Conservation (phyloP, 2,113 vertebrate species). For the Ptychochromis oligacanthus region DNA sequence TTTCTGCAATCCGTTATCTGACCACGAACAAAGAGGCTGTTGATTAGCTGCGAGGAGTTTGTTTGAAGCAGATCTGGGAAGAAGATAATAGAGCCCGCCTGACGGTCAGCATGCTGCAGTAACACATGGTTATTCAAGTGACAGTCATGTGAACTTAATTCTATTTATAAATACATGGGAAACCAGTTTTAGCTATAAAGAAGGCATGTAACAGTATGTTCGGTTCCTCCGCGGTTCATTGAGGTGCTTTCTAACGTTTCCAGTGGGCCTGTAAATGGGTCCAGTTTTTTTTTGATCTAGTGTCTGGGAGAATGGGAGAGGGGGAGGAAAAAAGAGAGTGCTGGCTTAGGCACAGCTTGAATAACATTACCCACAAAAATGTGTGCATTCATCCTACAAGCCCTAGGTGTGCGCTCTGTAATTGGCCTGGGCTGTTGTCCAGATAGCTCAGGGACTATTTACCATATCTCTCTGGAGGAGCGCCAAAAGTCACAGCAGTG, state of each 20-base stretch:
- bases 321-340: neutral
- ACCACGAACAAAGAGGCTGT: neutral
- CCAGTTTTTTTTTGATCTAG: neutral
- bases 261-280: neutral
- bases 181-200: neutral
- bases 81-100: slow-evolving; percentile 41
- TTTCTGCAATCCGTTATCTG: neutral
- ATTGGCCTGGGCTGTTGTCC: slow-evolving; percentile 48
- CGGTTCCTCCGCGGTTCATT: neutral
- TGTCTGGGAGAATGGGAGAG: neutral
- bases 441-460: slow-evolving; percentile 38
- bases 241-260: neutral
- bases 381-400: slow-evolving; percentile 32
- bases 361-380: slow-evolving; percentile 37
- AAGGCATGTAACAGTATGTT: neutral
- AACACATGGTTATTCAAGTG: slow-evolving; percentile 1
- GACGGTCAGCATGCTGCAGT: slow-evolving; percentile 26
- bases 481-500: slow-evolving; percentile 42
- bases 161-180: neutral
- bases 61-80: neutral
- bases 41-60: neutral
- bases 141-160: slow-evolving; percentile 38
- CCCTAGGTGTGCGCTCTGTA: slow-evolving; percentile 22
- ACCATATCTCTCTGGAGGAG: slow-evolving; percentile 32
- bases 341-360: slow-evolving; percentile 20